Base-by-base conservation (phyloP, 2,888 invertebrate species). In the Drosophila mayaguana region DNA sequence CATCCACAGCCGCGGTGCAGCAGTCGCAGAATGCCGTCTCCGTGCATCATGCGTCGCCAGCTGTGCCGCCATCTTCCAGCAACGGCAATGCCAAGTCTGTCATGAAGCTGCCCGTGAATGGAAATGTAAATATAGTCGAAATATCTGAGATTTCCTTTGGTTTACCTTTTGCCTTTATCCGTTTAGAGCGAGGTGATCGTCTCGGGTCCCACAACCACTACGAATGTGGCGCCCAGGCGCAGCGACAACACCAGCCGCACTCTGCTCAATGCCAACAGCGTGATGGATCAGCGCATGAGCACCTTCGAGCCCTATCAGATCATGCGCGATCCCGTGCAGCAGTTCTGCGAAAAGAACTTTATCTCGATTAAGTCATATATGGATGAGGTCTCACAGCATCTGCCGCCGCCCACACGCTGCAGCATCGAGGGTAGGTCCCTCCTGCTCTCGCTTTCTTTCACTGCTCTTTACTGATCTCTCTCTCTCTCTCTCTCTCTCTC, bases 341-440 rank as follows among this genome's bases (percentile, higher is more conserved):
- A 98, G 93, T 98, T 98, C 93, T 98, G 98, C 93, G 98, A 98
- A 93, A 98, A 98, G 92, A 98, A 98, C 91, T 93, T 98, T 77
- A 96, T 96, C 80, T 98, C 98, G 92, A 98, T 98, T 65, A 97
- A 97, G 92, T 94, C 95, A 22, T 98, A 97, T 90, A 98, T 98
- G 96, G 96, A 96, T 83, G 97, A 97, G 90, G 95, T 98, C 7
- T 96, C 96, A 34, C 94, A 96, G 72, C 94, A 96, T 88, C 94
- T 98, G 89, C 98, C 98, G 16, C 96, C 98, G 46, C 98, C 98
- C 0, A 97, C 97, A 6, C 97, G 97, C 91, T 98, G 98, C 92
- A 97, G 97, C 45, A 97, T 98, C 78, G 98, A 98, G 94, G 97
- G 97, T 96, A 92, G 94, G 93, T 68, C 18, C 4, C 1, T 0